Evolutionary conservation across 2,888 invertebrate genomes (phyloP), one percentile per base, ranked within the genome.

Genomic region (Sclerodermus sp.): DNA sequence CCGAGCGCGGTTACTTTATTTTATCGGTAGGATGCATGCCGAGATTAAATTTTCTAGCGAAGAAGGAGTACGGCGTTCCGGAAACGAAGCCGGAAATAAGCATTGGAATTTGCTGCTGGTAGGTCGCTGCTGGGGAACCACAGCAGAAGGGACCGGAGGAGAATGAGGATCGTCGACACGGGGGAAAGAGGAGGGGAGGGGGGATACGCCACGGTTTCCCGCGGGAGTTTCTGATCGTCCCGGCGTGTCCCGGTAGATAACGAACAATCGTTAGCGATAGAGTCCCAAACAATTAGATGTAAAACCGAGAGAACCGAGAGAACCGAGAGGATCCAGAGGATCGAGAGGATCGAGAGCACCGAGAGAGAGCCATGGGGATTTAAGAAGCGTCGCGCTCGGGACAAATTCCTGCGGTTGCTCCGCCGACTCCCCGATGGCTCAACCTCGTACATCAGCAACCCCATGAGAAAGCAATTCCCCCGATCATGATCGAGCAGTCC

Each of bases 221-320:
- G 47, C 41, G 47, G 55, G 56, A 57, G 49, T 23, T 47, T 46
- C 46, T 51, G 53, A 51, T 53, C 47, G 53, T 42, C 53, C 51
- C 42, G 52, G 39, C 56, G 51, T 48, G 47, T 57, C 49, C 47
- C 43, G 47, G 13, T 47, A 42, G 51, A 50, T 53, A 56, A 61
- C 57, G 51, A 61, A 59, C 53, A 55, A 50, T 50, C 49, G 53
- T 18, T 43, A 50, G 40, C 38, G 49, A 39, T 50, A 45, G 46
- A 53, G 45, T 49, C 44, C 51, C 60, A 63, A 68, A 68, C 64
- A 70, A 68, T 70, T 68, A 64, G 57, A 66, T 65, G 64, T 62
- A 64, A 64, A 61, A 56, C 57, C 53, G 49, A 38, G 44, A 49
- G 56, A 40, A 40, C 42, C 38, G 37, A 44, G 51, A 53, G 58